These are phyloP conservation scores for Dendrocopos noguchii DNA, from an alignment of 2,113 vertebrate species.

Conservation along the genomic window DNA sequence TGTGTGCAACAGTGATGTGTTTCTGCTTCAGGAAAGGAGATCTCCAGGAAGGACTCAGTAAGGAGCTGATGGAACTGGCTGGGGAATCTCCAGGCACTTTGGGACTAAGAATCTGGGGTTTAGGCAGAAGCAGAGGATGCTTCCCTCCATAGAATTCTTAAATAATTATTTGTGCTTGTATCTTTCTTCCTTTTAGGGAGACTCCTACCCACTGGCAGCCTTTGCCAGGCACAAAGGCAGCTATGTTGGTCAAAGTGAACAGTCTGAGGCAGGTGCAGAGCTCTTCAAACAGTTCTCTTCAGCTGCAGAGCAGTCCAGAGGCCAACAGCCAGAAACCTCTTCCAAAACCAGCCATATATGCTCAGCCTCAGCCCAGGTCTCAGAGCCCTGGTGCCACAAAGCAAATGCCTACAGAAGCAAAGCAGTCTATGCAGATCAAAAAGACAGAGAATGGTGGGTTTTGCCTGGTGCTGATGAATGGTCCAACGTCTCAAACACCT, in stretches of 20 bases:
- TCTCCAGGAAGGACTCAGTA: neutral
- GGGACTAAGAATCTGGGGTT: neutral
- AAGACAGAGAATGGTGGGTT: constrained; percentile 87
- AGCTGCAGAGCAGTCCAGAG: constrained; percentile 63
- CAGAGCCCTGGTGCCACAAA: constrained; percentile 75
- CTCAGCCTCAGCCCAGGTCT: constrained; percentile 59
- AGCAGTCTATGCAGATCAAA: constrained; percentile 85
- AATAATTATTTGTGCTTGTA: neutral
- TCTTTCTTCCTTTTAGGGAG: constrained; percentile 71
- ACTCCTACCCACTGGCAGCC: constrained; percentile 85
- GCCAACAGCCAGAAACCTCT: constrained; percentile 60
- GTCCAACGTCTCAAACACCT: constrained; percentile 73
- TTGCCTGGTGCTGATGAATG: constrained; percentile 79
- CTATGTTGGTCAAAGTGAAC: constrained; percentile 91
- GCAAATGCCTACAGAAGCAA: constrained; percentile 66
- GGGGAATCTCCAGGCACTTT: neutral
- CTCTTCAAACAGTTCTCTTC: constrained; percentile 53
- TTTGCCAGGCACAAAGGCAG: constrained; percentile 84
- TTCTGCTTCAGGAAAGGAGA: neutral
- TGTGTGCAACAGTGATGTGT: neutral
- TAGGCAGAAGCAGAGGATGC: neutral
- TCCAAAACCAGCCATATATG: constrained; percentile 62
- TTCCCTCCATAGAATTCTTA: neutral
- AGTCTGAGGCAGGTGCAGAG: constrained; percentile 75
- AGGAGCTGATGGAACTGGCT: neutral